Conservation (phyloP, 2,113 vertebrate species). For the Fulmarus glacialis region DNA sequence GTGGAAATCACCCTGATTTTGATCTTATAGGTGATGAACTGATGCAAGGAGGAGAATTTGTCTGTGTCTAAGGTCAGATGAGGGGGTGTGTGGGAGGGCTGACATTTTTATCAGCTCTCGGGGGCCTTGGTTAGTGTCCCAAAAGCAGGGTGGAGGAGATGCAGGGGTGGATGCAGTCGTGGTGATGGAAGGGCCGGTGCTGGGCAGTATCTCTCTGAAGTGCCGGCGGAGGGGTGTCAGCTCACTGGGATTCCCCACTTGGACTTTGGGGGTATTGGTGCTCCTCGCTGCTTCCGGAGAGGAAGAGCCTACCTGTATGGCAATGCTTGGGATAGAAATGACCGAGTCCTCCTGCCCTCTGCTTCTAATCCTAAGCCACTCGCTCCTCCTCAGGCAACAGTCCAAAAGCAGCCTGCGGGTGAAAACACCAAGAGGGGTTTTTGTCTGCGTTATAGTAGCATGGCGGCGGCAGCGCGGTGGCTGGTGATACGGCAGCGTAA, state of each 20-base stretch:
- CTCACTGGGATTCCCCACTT: neutral
- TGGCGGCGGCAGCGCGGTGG: accelerated
- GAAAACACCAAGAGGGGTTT: neutral
- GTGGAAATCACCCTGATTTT: neutral
- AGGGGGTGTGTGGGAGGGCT: neutral
- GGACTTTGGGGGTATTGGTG: neutral
- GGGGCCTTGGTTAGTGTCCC: neutral
- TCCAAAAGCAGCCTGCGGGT: neutral
- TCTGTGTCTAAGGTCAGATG: neutral
- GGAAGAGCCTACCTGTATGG: neutral
- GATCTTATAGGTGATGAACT: neutral
- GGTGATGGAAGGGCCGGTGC: neutral
- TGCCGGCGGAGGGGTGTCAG: neutral
- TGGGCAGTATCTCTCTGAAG: neutral
- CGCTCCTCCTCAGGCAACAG: neutral
- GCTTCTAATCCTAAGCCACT: neutral
- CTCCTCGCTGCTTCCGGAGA: accelerated
- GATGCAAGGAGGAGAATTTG: neutral
- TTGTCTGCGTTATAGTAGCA: neutral
- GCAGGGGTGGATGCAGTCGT: neutral
- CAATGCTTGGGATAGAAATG: neutral
- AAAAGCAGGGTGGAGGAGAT: neutral
- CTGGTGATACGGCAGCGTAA: neutral
- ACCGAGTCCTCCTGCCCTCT: neutral
- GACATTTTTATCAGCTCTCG: neutral